Percentiles rank a stretch among this genome's conserved stretches.
Conservation (phyloP, 2,113 vertebrate species). For the Vidua macroura region DNA sequence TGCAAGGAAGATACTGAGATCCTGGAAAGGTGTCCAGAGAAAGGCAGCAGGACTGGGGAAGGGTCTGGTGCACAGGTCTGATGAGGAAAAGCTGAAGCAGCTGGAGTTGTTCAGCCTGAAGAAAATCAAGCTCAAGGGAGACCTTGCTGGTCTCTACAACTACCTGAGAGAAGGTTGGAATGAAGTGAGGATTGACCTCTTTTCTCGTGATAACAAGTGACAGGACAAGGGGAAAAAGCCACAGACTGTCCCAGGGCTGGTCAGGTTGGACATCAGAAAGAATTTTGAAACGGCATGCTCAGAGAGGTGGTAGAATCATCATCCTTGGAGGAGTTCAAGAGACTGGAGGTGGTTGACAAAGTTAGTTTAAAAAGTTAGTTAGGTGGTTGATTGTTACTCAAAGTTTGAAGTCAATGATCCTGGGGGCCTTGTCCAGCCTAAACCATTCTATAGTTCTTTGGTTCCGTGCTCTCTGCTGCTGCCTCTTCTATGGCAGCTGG, state of each 20-base stretch:
- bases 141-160: neutral
- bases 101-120: neutral
- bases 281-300: neutral
- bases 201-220: neutral
- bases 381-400: neutral
- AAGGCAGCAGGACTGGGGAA: neutral
- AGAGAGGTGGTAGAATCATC: neutral
- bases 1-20: neutral
- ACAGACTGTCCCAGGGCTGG: neutral
- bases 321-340: no score
- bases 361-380: neutral
- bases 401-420: fast-evolving
- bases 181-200: fast-evolving
- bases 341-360: neutral
- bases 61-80: no score
- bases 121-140: neutral
- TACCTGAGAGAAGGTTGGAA: neutral
- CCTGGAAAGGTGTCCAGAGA: neutral
- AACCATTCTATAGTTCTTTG: neutral
- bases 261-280: neutral
- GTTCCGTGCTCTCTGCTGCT: neutral
- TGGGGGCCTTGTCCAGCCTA: no score
- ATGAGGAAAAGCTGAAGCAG: neutral
- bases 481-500: neutral
- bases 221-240: neutral